Evolutionary conservation across 2,888 invertebrate genomes (phyloP).

Genomic region (Tachystola acroxantha): DNA sequence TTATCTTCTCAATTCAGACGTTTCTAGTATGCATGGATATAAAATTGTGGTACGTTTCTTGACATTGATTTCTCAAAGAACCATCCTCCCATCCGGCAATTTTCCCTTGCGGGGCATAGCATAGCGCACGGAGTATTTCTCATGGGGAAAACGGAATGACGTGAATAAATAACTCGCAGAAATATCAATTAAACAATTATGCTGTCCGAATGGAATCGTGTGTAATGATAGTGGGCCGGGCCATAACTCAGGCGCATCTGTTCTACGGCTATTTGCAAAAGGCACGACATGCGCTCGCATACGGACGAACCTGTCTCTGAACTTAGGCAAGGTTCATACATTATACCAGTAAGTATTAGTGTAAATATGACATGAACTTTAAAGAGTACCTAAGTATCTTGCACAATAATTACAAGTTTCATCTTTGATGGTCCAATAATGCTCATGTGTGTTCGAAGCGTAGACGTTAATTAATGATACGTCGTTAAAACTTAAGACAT

Average conservation of each 20-base stretch:
- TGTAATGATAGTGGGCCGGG: slow-evolving; percentile 76
- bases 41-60: background rate
- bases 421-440: no score
- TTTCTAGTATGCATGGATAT: background rate
- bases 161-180: slow-evolving; percentile 78
- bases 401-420: no score
- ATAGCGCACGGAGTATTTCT: slow-evolving; percentile 63
- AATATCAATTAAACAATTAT: slow-evolving; percentile 81
- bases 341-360: no score
- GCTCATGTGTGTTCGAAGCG: no score
- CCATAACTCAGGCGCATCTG: slow-evolving; percentile 78
- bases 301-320: slow-evolving; percentile 17
- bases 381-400: no score
- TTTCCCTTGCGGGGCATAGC: slow-evolving; percentile 13
- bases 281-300: slow-evolving; percentile 56
- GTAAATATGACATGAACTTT: no score
- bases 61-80: slow-evolving; percentile 10
- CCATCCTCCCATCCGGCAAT: slow-evolving; percentile 8
- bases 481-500: no score
- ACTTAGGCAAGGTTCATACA: slow-evolving; percentile 6
- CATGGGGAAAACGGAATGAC: slow-evolving; percentile 69
- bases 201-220: slow-evolving; percentile 79
- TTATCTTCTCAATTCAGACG: background rate
- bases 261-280: slow-evolving; percentile 74
- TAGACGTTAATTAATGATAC: no score